Evolutionary conservation across 2,797 vertebrate genomes (phyloP).

Genomic region (Thamnophis elegans): DNA sequence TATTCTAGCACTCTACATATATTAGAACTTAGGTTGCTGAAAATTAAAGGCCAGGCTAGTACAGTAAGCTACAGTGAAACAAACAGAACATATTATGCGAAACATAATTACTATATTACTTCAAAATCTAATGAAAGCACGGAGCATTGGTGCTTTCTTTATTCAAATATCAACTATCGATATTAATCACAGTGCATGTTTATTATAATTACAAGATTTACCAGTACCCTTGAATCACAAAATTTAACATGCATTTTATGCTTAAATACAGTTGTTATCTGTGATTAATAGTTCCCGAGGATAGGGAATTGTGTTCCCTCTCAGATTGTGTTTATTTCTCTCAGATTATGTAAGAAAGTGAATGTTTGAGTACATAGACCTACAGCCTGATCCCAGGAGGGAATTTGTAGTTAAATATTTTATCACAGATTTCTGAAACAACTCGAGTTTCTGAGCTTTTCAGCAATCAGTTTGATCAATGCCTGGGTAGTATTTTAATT

Average conservation of each 20-base stretch:
- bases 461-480: slow-evolving; percentile 35
- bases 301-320: not conserved
- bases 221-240: not conserved
- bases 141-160: not conserved
- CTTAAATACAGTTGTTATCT: not conserved
- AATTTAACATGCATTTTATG: not conserved
- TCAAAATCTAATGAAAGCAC: not conserved
- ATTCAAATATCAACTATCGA: not conserved
- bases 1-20: not conserved
- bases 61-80: not conserved
- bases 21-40: not conserved
- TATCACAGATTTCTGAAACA: slow-evolving; percentile 20
- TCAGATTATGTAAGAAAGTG: not conserved
- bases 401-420: not conserved
- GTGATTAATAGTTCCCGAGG: not conserved
- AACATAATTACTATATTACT: not conserved
- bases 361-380: not conserved
- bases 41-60: not conserved
- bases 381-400: not conserved
- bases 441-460: slow-evolving; percentile 26
- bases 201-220: not conserved
- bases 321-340: not conserved
- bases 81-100: not conserved
- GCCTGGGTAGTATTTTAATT: slow-evolving; percentile 52
- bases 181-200: not conserved